Percentiles rank a stretch among this genome's conserved stretches.
phyloP scores from a whole-genome alignment of 2,797 vertebrate genomes.

The Anabacerthia variegaticeps region DNA sequence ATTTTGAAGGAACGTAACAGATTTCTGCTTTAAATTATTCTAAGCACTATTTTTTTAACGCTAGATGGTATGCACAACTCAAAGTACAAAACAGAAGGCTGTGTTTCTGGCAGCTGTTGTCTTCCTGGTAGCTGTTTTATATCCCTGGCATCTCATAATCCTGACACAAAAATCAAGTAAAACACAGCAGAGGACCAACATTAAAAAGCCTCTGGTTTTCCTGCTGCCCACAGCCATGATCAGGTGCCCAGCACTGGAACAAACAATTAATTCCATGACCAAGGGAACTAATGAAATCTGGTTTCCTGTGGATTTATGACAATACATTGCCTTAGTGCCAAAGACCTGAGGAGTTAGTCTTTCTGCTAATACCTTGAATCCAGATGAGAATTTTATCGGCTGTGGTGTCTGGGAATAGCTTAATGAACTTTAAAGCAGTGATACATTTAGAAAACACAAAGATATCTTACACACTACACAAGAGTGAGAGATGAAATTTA shows the following conservation, averaged over 20 bases:
- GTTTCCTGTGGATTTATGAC: slow-evolving; percentile 54
- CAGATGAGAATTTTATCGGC: slow-evolving; percentile 43
- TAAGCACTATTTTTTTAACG: slow-evolving; percentile 41
- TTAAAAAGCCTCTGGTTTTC: slow-evolving; percentile 28
- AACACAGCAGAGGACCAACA: background rate
- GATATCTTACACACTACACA: background rate
- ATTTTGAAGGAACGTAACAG: slow-evolving; percentile 63
- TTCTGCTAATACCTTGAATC: slow-evolving; percentile 23
- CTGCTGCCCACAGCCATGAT: slow-evolving; percentile 6
- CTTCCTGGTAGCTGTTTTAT: slow-evolving; percentile 24
- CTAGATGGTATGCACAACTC: background rate
- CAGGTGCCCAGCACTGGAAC: background rate
- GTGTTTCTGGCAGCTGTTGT: slow-evolving; percentile 49
- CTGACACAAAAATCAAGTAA: slow-evolving; percentile 35
- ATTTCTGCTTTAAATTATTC: slow-evolving; percentile 67
- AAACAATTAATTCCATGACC: slow-evolving; percentile 47
- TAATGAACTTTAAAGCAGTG: slow-evolving; percentile 33
- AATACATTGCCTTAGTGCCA: background rate
- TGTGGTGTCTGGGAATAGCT: background rate
- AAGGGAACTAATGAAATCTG: slow-evolving; percentile 48
- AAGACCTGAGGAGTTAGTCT: slow-evolving; percentile 13
- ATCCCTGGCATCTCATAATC: slow-evolving; percentile 41
- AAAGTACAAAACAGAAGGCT: slow-evolving; percentile 52
- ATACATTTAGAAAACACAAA: background rate
- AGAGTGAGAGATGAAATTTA: background rate